These are phyloP conservation scores for Nephrotoma appendiculata DNA, from an alignment of 2,888 invertebrate species.

Conservation along the genomic window DNA sequence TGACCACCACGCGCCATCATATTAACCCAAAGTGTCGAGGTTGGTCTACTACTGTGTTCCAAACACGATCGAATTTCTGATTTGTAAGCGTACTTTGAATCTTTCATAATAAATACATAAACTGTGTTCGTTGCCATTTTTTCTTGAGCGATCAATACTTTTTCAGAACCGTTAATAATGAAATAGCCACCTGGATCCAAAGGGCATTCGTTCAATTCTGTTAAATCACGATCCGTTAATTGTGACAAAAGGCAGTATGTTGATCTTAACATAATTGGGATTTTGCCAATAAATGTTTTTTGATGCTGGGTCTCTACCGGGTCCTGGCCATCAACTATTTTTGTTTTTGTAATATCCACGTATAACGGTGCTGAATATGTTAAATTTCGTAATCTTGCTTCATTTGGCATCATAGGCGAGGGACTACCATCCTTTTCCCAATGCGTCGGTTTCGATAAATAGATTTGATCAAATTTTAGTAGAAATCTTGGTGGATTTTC, in stretches of 20 bases:
- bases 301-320: slow-evolving; percentile 71
- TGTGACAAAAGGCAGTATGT: slow-evolving; percentile 92
- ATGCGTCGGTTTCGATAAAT: slow-evolving; percentile 97
- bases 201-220: slow-evolving; percentile 98
- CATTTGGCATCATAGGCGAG: slow-evolving; percentile 99
- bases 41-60: slow-evolving; percentile 87
- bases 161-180: slow-evolving; percentile 98
- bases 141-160: slow-evolving; percentile 96
- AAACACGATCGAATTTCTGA: slow-evolving; percentile 93
- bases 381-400: slow-evolving; percentile 89
- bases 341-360: slow-evolving; percentile 96
- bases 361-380: slow-evolving; percentile 98
- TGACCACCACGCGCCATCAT: slow-evolving; percentile 99
- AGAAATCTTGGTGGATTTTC: slow-evolving; percentile 84
- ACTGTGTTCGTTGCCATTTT: slow-evolving; percentile 99
- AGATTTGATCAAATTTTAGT: slow-evolving; percentile 97
- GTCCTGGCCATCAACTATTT: slow-evolving; percentile 80
- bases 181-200: slow-evolving; percentile 99
- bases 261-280: slow-evolving; percentile 97
- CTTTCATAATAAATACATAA: slow-evolving; percentile 99
- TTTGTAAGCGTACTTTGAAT: slow-evolving; percentile 97
- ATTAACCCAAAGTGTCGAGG: slow-evolving; percentile 97
- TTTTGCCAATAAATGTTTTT: slow-evolving; percentile 71
- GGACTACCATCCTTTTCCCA: slow-evolving; percentile 99
- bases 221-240: slow-evolving; percentile 95